phyloP scores from a whole-genome alignment of 2,113 vertebrate genomes.

The Plecturocebus donacophilus region DNA sequence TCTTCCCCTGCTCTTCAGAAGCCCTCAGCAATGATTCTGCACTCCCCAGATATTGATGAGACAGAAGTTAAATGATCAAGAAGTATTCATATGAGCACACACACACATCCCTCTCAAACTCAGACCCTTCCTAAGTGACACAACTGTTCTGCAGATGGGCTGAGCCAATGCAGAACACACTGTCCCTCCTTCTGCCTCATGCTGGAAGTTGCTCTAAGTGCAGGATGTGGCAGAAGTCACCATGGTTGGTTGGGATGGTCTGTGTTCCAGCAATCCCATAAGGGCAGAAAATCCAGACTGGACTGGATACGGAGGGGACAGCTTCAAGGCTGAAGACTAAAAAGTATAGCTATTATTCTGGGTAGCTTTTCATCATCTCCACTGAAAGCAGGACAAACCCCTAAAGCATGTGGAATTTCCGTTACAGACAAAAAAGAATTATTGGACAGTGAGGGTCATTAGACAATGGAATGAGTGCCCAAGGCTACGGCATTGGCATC shows the following conservation, averaged over 20 bases:
- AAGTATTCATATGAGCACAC: background rate
- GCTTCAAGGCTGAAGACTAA: background rate
- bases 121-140: background rate
- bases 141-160: background rate
- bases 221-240: background rate
- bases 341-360: background rate
- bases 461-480: background rate
- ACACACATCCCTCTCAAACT: background rate
- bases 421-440: background rate
- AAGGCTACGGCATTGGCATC: background rate
- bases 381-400: background rate
- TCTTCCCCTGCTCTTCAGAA: background rate
- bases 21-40: background rate
- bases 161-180: background rate
- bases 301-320: background rate
- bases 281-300: background rate
- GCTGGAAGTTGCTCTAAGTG: background rate
- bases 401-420: background rate
- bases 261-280: background rate
- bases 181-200: background rate
- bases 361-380: background rate
- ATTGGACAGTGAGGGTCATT: background rate
- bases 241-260: too few relatives aligned
- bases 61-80: background rate
- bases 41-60: background rate